phyloP scores from a whole-genome alignment of 2,888 invertebrate species.

The Pyrocoelia pectoralis region DNA sequence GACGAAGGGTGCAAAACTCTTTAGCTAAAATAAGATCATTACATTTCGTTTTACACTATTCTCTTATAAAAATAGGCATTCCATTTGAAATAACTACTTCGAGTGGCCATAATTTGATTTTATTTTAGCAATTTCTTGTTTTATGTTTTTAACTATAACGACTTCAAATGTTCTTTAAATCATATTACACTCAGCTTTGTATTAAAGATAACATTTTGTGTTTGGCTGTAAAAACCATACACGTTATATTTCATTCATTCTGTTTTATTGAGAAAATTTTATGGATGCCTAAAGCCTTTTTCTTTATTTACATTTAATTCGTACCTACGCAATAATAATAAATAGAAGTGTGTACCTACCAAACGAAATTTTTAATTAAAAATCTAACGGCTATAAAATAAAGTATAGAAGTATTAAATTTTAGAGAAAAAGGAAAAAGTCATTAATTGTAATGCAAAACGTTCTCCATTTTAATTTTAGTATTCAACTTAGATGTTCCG shows the following conservation, averaged over 20 bases:
- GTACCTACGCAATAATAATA: background rate
- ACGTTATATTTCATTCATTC: background rate
- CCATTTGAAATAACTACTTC: background rate
- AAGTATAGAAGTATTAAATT: background rate
- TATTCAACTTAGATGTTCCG: background rate
- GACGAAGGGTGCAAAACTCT: conserved; percentile 8
- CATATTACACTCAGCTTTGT: background rate
- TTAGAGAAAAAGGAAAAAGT: background rate
- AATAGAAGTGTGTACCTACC: background rate
- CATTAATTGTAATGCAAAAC: conserved; percentile 6
- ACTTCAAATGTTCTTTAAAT: no score
- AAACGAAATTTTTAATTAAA: background rate
- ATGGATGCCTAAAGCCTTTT: background rate
- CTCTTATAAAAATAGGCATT: background rate
- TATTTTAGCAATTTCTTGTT: background rate
- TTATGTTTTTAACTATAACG: background rate
- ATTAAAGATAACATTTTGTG: background rate
- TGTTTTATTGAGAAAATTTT: background rate
- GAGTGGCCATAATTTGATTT: conserved; percentile 1
- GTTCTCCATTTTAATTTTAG: background rate
- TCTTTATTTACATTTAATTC: background rate
- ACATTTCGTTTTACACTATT: background rate
- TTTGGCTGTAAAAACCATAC: background rate
- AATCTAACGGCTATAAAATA: background rate
- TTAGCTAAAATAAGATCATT: background rate